These are phyloP conservation scores for Stegodyphus dumicola DNA, from an alignment of 1,140 invertebrate genomes.

Conservation along the genomic window DNA sequence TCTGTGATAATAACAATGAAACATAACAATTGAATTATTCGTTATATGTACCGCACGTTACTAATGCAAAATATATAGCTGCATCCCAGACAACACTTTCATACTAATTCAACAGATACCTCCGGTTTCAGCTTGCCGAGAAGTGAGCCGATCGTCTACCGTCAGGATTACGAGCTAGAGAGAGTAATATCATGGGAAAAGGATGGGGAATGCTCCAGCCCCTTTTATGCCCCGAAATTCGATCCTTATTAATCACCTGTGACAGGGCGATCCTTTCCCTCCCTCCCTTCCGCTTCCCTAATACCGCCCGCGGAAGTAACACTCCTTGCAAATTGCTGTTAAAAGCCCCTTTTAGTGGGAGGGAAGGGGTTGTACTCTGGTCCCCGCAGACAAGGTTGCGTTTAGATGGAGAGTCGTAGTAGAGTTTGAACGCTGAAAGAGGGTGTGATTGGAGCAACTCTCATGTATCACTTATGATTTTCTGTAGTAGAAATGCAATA, in stretches of 20 bases:
- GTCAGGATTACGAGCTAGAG: constrained; percentile 26
- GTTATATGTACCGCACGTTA: too few relatives aligned
- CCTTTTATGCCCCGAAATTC: constrained; percentile 22
- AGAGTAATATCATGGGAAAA: constrained; percentile 3
- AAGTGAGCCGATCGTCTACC: constrained; percentile 6
- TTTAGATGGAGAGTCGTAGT: too few relatives aligned
- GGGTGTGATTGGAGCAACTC: too few relatives aligned
- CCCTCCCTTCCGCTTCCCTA: not conserved
- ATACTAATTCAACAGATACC: constrained; percentile 42
- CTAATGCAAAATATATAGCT: too few relatives aligned
- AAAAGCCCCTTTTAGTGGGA: constrained; percentile 55
- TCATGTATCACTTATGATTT: too few relatives aligned
- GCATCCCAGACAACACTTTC: not conserved
- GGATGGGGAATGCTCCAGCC: not conserved
- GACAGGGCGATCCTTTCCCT: constrained; percentile 14
- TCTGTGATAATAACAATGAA: too few relatives aligned
- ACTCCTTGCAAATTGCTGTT: constrained; percentile 51
- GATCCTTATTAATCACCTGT: constrained; percentile 54
- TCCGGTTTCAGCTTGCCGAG: not conserved
- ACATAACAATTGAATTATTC: too few relatives aligned
- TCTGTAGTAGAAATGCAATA: too few relatives aligned
- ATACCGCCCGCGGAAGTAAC: not conserved
- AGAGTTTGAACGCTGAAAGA: too few relatives aligned
- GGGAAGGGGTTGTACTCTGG: constrained; percentile 3
- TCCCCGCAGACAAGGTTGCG: not conserved